Evolutionary conservation across 2,797 vertebrate genomes (phyloP).

Genomic region (Synaphobranchus kaupii): DNA sequence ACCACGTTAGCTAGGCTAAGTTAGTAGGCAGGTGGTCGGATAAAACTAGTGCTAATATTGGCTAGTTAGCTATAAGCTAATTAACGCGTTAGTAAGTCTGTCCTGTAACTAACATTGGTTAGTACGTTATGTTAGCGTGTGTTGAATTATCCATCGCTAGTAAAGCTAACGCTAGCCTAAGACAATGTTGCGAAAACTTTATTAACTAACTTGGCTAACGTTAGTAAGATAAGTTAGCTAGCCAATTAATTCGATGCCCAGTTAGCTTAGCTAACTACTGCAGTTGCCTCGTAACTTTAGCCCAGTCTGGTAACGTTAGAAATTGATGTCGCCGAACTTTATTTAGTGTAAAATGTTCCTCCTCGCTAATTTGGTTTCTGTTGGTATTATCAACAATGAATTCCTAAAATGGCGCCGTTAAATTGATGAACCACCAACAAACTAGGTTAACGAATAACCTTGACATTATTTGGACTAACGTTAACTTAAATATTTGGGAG

Average conservation of each 20-base stretch:
- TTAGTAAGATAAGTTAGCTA: background rate
- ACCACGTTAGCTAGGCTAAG: background rate
- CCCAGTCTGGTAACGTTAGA: too few species aligned
- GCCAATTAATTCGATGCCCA: background rate
- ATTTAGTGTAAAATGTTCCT: background rate
- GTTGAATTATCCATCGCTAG: background rate
- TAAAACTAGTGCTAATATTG: too few species aligned
- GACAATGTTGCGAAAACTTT: too few species aligned
- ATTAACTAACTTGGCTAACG: background rate
- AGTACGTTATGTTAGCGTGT: background rate
- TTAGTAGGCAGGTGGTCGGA: too few species aligned
- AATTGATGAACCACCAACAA: background rate
- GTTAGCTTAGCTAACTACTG: background rate
- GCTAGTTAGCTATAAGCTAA: too few species aligned
- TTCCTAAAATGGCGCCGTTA: constrained; percentile 24
- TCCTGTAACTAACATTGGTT: background rate
- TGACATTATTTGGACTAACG: too few species aligned
- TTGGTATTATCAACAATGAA: background rate
- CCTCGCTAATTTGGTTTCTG: background rate
- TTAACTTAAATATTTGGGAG: background rate
- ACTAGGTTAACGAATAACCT: background rate
- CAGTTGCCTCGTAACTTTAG: background rate
- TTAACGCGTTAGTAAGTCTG: background rate
- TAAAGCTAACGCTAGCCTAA: background rate
- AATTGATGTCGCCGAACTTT: background rate